Base-by-base conservation (phyloP, 2,888 invertebrate species). In the Conops quadrifasciatus region DNA sequence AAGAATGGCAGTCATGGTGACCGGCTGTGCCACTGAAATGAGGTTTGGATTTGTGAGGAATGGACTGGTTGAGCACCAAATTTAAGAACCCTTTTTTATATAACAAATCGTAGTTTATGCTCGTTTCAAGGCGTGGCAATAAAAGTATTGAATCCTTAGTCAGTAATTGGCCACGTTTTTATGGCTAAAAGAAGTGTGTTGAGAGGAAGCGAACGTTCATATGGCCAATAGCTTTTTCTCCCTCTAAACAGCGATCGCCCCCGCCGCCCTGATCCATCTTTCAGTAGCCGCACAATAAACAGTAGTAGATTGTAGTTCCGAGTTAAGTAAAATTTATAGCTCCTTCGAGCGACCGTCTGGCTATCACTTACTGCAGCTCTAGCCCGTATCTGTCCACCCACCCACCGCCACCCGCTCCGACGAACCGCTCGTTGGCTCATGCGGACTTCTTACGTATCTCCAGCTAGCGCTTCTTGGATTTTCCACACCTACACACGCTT, bases 401-500 rank as follows among this genome's bases (percentile, higher is more conserved):
- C 1, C 7, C 58, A 19, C 24, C 11, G 24, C 24, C 21, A 5
- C 24, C 11, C 59, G 13, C 19, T 19, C 56, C 13, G 13, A 24
- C 21, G 2, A 19, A 3, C 56, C 56, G 13, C 56, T 21, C 58
- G 13, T n/a, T 60, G 28, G 53, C 36, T 36, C 16, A n/a, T 60
- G 60, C 15, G 53, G 53, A 53, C 24, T 53, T 53, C 53, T 21
- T 21, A 21, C n/a, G 53, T 53, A 24, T 24, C 53, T 21, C 53
- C 53, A 53, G 24, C 9, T 16, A 5, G 26, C 47, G 63, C 36
- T 66, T 66, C 66, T 53, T 66, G 16, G 56, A 53, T 56, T 56
- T 51, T 76, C 78, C 78, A 77, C 78, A 77, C 78, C 74, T 76
- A 64, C 79, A 80, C n/a, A n/a, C 76, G 79, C 75, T 73, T 24